phyloP scores from a whole-genome alignment of 2,888 invertebrate genomes.

The Listrodromus nycthemerus region DNA sequence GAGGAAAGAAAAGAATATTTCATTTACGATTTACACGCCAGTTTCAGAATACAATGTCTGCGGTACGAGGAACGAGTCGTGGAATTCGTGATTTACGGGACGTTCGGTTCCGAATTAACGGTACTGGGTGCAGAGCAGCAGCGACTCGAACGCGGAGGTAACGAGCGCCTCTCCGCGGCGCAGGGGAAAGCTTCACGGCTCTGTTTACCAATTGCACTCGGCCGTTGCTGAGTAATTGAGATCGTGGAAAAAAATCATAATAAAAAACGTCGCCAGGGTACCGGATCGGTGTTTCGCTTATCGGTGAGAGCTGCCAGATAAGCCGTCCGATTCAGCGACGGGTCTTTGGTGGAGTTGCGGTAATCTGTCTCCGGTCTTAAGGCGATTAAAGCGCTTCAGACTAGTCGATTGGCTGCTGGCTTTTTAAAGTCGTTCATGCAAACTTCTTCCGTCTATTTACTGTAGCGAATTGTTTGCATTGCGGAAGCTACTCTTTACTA shows the following conservation, averaged over 20 bases:
- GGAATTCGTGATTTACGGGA: conserved; percentile 68
- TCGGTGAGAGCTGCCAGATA: conserved; percentile 24
- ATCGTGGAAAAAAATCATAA: conserved; percentile 9
- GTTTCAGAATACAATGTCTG: conserved; percentile 36
- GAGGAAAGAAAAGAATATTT: background rate
- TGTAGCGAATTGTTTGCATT: too few relatives aligned
- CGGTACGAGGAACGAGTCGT: conserved; percentile 50
- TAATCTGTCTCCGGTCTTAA: conserved; percentile 22
- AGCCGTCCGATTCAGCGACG: conserved; percentile 10
- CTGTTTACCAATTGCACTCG: conserved; percentile 33
- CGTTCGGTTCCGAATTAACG: conserved; percentile 72
- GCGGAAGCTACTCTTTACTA: too few relatives aligned
- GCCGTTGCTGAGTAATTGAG: conserved; percentile 5
- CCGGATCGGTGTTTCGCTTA: conserved; percentile 18
- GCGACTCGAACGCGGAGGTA: conserved; percentile 50
- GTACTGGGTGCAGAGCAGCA: conserved; percentile 55
- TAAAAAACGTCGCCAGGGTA: background rate
- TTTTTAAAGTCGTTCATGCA: too few relatives aligned
- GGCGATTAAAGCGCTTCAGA: too few relatives aligned
- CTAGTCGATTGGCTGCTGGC: too few relatives aligned
- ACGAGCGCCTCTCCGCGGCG: conserved; percentile 39
- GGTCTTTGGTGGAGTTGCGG: conserved; percentile 20
- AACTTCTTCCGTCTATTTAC: too few relatives aligned
- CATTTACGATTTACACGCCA: background rate
- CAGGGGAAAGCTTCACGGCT: background rate